A percentile compares a stretch with the other conserved stretches of the same genome.
phyloP scores from a whole-genome alignment of 2,113 vertebrate genomes.

The Pimephales promelas region DNA sequence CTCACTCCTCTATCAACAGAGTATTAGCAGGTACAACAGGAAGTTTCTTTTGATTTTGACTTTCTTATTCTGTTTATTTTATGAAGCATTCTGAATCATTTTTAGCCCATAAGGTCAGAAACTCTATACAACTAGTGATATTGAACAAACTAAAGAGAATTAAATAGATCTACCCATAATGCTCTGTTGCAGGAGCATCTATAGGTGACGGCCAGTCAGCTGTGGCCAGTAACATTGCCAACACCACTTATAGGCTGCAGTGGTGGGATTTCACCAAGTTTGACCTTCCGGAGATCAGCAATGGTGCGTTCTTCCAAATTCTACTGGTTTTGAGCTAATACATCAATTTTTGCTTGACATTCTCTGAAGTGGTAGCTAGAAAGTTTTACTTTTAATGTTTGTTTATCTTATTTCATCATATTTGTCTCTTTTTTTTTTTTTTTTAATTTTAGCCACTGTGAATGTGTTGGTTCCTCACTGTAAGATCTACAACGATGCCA shows the following conservation, averaged over 20 bases:
- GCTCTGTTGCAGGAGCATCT: slow-evolving; percentile 83
- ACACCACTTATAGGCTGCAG: slow-evolving; percentile 96
- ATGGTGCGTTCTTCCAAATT: slow-evolving; percentile 76
- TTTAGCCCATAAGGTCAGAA: not conserved
- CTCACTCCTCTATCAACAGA: slow-evolving; percentile 97
- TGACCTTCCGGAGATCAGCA: slow-evolving; percentile 98
- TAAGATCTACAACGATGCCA: slow-evolving; percentile 99
- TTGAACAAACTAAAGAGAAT: not conserved
- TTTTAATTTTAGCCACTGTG: slow-evolving; percentile 80
- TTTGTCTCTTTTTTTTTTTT: not conserved
- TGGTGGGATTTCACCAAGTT: slow-evolving; percentile 99
- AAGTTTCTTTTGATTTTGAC: not conserved
- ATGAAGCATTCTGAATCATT: not conserved
- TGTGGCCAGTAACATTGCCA: slow-evolving; percentile 98
- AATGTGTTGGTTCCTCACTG: slow-evolving; percentile 98
- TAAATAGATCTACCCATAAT: not conserved
- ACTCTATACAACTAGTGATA: not conserved
- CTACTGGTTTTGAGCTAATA: not conserved
- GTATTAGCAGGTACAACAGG: slow-evolving; percentile 87
- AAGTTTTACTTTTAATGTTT: not conserved
- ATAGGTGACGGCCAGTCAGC: slow-evolving; percentile 98
- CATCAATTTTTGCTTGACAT: not conserved
- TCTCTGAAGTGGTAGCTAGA: not conserved
- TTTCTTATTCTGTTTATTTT: not conserved
- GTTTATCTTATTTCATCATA: not conserved